Evolutionary conservation across 2,113 vertebrate species (phyloP), one percentile per base, ranked within the genome.

Genomic region (Pogonocichla stellata): DNA sequence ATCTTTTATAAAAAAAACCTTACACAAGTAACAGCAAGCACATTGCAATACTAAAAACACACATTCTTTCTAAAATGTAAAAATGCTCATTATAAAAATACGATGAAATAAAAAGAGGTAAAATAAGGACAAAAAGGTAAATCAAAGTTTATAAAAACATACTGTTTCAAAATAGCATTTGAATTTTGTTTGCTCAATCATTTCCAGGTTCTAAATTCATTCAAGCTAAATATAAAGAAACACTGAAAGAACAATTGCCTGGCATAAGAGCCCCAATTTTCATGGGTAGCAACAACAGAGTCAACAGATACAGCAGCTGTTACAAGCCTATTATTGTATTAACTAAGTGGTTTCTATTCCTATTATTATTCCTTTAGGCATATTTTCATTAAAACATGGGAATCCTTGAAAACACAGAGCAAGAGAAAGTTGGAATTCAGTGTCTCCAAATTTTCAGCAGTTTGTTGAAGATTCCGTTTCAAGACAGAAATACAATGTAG

Each of bases 311-410:
- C 58, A 91, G 71, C 64, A 93, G 23, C 58, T 65, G 12, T 85
- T 93, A 85, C 66, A 82, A 80, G 24, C 40, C 54, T 73, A 50
- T 94, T 86, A 82, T 34, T 94, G 53, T 80, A 92, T 82, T 97
- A 96, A 89, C 18, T 71, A 92, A 67, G 19, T 71, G n/a, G 82
- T 96, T 94, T 92, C 70, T 86, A 62, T n/a, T 58, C 77, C 60
- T 94, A 64, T 58, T 24, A 42, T 92, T 82, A 90, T 86, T 90
- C 80, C 90, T 95, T 94, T 91, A 81, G 72, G 69, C 34, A 48
- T 73, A 88, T 86, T 96, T 92, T 61, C 86, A 91, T 89, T 64
- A 96, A 96, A 93, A 90, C 78, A 61, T 20, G 36, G 65, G 80
- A 97, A 92, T 54, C 42, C 80, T 96, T 94, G 83, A 97, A 93